Evolutionary conservation across 1,140 invertebrate species (phyloP), one percentile per base, ranked within the genome.

Genomic region (Acromyrmex echinatior): DNA sequence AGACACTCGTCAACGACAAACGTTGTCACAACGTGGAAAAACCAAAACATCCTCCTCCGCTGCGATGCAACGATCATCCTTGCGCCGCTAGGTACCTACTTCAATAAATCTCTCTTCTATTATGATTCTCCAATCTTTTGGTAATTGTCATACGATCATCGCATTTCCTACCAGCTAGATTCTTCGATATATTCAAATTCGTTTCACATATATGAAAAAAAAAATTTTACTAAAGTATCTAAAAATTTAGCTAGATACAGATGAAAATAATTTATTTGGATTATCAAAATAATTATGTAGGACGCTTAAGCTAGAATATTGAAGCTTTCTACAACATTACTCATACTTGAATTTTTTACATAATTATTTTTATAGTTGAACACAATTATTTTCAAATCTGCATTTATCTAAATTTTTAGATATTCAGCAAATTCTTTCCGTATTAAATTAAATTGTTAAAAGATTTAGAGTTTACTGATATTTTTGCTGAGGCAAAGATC

Each of bases 1-100:
- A 93, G 62, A 91, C 82, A 45, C 63, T 87, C 58, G 94, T 92
- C 51, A 91, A 92, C 0, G 97, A 97, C 65, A 96, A 96, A 62
- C 96, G 97, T 90, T 98, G 98, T 94, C 94, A 96, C 62, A 95
- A 96, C 90, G 92, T 96, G 6, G 96, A 96, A 18, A 97, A 96
- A 88, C 97, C 97, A 3, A 45, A 66, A 1, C 94, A 96, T 56
- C 96, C 97, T 88, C 95, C 96, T 0, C 94, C 97, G 53, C 78
- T 91, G 51, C 95, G 96, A 70, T 98, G 98, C 92, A 98, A 98
- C 93, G 96, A 96, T 7, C 96, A 96, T 87, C 97, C 97, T 10
- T 98, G 98, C 92, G 96, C 97, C 10, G 95, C 96, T 14, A 95
- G 95, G 96, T 96, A 93, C 9, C 2, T 60, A n/a, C 14, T 4